Conservation (phyloP, 2,113 vertebrate genomes). For the Phocoena sinus region DNA sequence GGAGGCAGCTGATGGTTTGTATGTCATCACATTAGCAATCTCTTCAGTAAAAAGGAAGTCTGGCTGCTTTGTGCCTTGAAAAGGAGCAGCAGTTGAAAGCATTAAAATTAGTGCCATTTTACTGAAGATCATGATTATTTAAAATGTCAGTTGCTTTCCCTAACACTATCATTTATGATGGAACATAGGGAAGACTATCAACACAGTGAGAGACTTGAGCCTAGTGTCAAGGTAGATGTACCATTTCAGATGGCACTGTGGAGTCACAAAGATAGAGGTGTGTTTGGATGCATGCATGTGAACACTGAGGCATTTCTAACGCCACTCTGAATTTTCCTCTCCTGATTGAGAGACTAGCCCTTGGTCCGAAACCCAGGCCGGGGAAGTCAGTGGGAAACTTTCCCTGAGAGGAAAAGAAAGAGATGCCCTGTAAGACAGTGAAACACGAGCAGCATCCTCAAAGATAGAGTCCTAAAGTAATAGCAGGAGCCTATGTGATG, state of each 20-base stretch:
- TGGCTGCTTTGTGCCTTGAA: slow-evolving; percentile 74
- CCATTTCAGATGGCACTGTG: neutral
- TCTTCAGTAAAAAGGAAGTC: slow-evolving; percentile 70
- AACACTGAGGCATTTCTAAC: neutral
- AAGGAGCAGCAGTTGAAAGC: slow-evolving; percentile 75
- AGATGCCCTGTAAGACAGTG: neutral
- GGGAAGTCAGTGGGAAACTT: neutral
- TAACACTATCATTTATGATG: slow-evolving; percentile 76
- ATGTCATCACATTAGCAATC: slow-evolving; percentile 72
- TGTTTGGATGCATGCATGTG: neutral
- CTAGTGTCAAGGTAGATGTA: neutral
- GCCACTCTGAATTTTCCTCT: neutral
- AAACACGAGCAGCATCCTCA: neutral
- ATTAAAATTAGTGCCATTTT: slow-evolving; percentile 81
- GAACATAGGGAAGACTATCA: slow-evolving; percentile 58
- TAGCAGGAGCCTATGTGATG: rapidly evolving
- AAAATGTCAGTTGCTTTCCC: slow-evolving; percentile 75
- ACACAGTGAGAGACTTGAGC: neutral
- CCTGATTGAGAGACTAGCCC: neutral
- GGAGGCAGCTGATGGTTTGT: slow-evolving; percentile 75
- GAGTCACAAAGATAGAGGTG: neutral
- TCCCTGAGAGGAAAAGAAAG: neutral
- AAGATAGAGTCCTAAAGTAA: neutral
- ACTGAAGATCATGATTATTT: slow-evolving; percentile 79
- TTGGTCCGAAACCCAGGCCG: neutral